Evolutionary conservation across 2,797 vertebrate genomes (phyloP), one percentile per base, ranked within the genome.

Genomic region (Sebastolobus altivelis): DNA sequence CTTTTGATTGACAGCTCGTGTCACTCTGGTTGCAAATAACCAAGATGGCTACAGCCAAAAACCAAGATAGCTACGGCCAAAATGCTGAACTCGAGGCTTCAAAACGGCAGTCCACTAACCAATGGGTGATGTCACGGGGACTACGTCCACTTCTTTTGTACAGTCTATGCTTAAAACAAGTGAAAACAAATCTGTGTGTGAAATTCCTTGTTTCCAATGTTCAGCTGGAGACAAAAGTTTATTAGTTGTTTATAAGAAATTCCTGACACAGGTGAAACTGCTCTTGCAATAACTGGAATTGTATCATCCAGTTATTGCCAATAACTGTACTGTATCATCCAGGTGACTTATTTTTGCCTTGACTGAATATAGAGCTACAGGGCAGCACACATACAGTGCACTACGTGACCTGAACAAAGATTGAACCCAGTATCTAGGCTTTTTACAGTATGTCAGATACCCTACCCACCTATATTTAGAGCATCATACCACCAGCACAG

Each of bases 391-490:
- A 27, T 22, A 27, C 38, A 56, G 10, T 68, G 74, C 79, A 81
- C 82, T 60, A 43, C 59, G 6, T 88, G 87, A 89, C 87, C 88
- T 63, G 46, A 60, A 46, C 84, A 71, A 33, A 65, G 80, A 62
- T 10, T 88, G 66, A 92, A 83, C 79, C 80, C 65, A 31, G 65
- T 49, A 55, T 75, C 58, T 20, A 2, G 25, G 65, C 43, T 61
- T 68, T 66, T 85, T 87, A 89, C 87, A 84, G 86, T 88, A 79
- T 63, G 84, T 73, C 79, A 74, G 89, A 90, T 74, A 89, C 79
- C 80, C 80, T 78, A 33, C 72, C 38, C 59, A 22, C 27, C 55
- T 62, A 94, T 92, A 87, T 92, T 90, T 94, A 49, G 20, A 94
- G 88, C 13, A 1, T 46, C 77, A 82, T 74, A 85, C 74, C 72